Base-by-base conservation (phyloP, 2,113 vertebrate species). In the Spea bombifrons region DNA sequence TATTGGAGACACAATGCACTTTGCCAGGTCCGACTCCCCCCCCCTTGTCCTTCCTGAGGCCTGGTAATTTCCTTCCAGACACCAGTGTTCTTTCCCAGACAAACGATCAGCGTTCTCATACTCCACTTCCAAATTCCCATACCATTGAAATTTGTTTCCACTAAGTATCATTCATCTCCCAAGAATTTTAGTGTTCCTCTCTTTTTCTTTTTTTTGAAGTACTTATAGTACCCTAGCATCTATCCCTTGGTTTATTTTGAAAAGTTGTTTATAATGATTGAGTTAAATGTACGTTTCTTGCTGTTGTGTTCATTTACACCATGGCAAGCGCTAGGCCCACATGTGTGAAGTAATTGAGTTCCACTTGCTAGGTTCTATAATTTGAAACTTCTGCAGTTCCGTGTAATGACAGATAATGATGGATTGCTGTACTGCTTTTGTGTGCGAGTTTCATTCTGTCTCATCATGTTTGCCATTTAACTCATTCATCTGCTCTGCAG, bases 131-230 rank as follows among this genome's bases (percentile, higher is more conserved):
- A 72, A 72, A 69, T 79, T 83, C 84, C 78, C 64, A 69, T 16
- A 43, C 71, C 75, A 59, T 83, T 78, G 65, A 80, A 84, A 81
- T 85, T 87, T 87, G 83, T 57, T 76, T 78, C 72, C 63, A 9
- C 75, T 17, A 61, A 0, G 86, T 88, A 83, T 81, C 83, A 78
- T 83, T 76, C 71, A 71, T 88, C 88, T 85, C 67, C 67, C 78
- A 63, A 83, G 75, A 57, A 47, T 83, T 47, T 12, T 73, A 45
- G 78, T 17, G 6, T 30, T 16, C 17, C 7, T 64, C n/a, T 30
- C 30, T 30, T 16, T 47, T 53, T 66, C 8, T 30, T 8, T 75
- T 74, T 63, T 7, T 30, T 30, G 30, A 30, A 63, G n/a, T 16
- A 30, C 30, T 30, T 30, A 30, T 30, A 30, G 30, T 30, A 2